Base-by-base conservation (phyloP, 2,797 vertebrate genomes). In the Emydoidea blandingii region DNA sequence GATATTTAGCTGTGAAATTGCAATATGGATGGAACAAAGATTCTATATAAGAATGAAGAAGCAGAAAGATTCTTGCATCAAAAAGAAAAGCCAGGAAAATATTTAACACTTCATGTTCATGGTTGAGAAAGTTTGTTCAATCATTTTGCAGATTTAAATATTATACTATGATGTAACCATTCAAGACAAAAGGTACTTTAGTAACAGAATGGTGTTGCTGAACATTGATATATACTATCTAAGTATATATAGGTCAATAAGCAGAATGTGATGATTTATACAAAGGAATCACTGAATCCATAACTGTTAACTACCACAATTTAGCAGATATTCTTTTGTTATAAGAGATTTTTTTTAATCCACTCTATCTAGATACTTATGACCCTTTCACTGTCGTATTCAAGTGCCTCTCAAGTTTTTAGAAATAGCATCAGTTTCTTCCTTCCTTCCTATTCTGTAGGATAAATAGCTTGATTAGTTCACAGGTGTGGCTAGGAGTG, bases 1-100 rank as follows among this genome's bases (percentile, higher is more conserved):
- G 98, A 96, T 94, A 82, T 96, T 97, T 98, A 97, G 95, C 68
- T 72, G 94, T 97, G 96, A 98, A 98, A 98, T 97, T 96, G 94
- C 84, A 93, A 78, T 98, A 96, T 94, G 95, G 96, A 91, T 96
- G 68, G 86, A 96, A 91, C 92, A 95, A 91, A 88, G 7, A 83
- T 94, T 97, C 85, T 56, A 49, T 83, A 94, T 97, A 94, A 78
- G 82, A 89, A 54, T 93, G 95, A 95, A 95, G 11, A 25, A 86
- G 65, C 92, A 86, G 76, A 97, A 95, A 84, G 41, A 65, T 89
- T 92, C 90, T 97, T 97, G 88, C 93, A 44, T 91, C 15, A 41
- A 92, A 92, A 96, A 65, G 57, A 57, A 29, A 79, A 92, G 47
- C 47, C 85, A 34, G 65, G 19, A 91, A 90, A 92, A 34, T 88